Percentiles rank a stretch among this genome's conserved stretches.
phyloP scores from a whole-genome alignment of 2,797 vertebrate genomes.

The Sciurus carolinensis region DNA sequence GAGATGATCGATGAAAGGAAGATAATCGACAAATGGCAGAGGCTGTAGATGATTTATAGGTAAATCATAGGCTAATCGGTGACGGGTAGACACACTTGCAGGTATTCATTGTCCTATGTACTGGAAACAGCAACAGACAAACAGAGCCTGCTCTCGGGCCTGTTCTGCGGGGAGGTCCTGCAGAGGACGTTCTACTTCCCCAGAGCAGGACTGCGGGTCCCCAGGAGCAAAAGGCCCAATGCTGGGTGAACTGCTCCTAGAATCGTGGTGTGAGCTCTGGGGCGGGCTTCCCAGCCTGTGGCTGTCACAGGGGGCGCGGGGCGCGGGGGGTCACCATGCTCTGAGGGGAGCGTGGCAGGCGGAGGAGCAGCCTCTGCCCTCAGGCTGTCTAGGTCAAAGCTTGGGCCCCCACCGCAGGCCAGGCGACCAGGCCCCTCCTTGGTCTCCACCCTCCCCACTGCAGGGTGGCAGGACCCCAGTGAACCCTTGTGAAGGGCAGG shows the following conservation, averaged over 20 bases:
- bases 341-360: background rate
- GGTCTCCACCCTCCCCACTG: too few relatives aligned
- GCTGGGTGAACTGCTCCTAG: fast-evolving
- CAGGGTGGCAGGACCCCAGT: too few relatives aligned
- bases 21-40: background rate
- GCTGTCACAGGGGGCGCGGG: fast-evolving
- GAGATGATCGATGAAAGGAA: background rate
- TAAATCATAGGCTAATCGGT: background rate
- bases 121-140: background rate
- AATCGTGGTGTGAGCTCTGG: background rate
- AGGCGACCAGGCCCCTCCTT: too few relatives aligned
- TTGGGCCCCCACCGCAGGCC: too few relatives aligned
- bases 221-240: too few relatives aligned
- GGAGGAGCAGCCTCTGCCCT: fast-evolving
- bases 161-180: background rate
- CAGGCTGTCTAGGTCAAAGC: too few relatives aligned
- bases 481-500: too few relatives aligned
- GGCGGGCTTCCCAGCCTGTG: fast-evolving
- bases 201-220: too few relatives aligned
- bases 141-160: background rate
- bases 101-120: too few relatives aligned
- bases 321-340: background rate
- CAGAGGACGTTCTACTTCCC: too few relatives aligned
- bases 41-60: too few relatives aligned
- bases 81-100: too few relatives aligned